Evolutionary conservation across 2,888 invertebrate genomes (phyloP).

Genomic region (Epinotia nisella): DNA sequence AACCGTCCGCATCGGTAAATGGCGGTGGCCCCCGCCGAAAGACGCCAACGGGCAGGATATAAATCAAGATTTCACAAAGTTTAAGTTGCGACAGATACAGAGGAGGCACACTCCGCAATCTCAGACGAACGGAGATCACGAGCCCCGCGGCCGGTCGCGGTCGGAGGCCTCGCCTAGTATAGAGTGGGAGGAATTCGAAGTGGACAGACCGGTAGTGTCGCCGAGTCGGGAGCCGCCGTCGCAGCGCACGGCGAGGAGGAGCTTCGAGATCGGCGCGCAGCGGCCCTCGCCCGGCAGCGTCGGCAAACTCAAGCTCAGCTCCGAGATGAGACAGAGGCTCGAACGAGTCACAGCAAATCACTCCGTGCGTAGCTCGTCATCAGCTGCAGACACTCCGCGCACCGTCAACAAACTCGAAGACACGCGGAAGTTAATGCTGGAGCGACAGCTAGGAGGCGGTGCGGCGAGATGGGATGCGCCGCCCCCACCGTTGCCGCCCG

Average conservation of each 20-base stretch:
- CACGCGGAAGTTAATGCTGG: conserved; percentile 92
- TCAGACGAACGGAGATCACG: conserved; percentile 76
- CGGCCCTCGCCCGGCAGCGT: conserved; percentile 94
- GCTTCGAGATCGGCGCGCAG: conserved; percentile 92
- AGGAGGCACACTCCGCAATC: conserved; percentile 91
- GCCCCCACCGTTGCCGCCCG: conserved; percentile 87
- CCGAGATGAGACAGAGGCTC: conserved; percentile 95
- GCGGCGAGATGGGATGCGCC: conserved; percentile 86
- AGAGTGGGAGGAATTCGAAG: conserved; percentile 95
- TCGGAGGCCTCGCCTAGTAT: conserved; percentile 84
- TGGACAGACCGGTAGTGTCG: conserved; percentile 81
- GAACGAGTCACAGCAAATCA: conserved; percentile 96
- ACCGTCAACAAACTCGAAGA: conserved; percentile 93
- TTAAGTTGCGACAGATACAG: conserved; percentile 93
- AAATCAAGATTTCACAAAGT: conserved; percentile 93
- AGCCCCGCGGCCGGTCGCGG: conserved; percentile 73
- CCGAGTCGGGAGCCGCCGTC: conserved; percentile 75
- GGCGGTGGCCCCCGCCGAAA: conserved; percentile 97
- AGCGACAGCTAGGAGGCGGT: conserved; percentile 91
- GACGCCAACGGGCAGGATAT: conserved; percentile 88
- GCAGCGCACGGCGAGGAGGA: conserved; percentile 81
- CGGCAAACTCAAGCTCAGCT: conserved; percentile 94
- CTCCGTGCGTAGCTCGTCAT: conserved; percentile 91
- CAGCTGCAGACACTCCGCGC: conserved; percentile 88
- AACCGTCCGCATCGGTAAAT: conserved; percentile 97